A percentile compares a stretch with the other conserved stretches of the same genome.
Conservation (phyloP, 2,797 vertebrate species). For the Leucoraja ocellata region DNA sequence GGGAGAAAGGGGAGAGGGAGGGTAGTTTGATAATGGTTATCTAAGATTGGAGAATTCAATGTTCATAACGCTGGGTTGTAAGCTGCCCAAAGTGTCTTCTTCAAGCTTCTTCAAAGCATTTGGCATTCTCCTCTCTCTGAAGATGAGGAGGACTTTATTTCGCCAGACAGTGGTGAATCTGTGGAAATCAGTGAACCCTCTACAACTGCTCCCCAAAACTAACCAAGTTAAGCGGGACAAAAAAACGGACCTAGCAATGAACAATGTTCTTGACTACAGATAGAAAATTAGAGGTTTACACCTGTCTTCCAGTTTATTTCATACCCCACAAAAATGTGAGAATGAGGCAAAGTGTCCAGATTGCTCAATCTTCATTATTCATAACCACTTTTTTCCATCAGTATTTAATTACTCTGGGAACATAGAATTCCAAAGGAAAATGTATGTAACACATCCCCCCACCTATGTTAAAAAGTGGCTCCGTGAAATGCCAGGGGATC, state of each 20-base stretch:
- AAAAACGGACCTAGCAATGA: not conserved
- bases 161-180: no score
- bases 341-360: not conserved
- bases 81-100: no score
- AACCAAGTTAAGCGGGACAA: not conserved
- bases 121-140: no score
- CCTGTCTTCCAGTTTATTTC: not conserved
- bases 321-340: not conserved
- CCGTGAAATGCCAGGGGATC: not conserved
- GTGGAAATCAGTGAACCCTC: no score
- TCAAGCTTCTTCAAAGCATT: no score
- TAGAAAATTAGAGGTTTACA: not conserved
- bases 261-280: not conserved
- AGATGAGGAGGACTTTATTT: no score
- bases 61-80: no score
- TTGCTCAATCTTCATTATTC: not conserved
- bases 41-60: no score
- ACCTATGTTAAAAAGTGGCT: not conserved
- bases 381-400: not conserved
- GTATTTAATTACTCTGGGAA: not conserved
- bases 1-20: no score
- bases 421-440: not conserved
- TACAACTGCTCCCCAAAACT: not conserved
- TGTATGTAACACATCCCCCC: not conserved
- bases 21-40: no score